Percentiles rank a stretch among this genome's conserved stretches.
Evolutionary conservation across 2,888 invertebrate genomes (phyloP).

Genomic region (Parochlus steinenii): DNA sequence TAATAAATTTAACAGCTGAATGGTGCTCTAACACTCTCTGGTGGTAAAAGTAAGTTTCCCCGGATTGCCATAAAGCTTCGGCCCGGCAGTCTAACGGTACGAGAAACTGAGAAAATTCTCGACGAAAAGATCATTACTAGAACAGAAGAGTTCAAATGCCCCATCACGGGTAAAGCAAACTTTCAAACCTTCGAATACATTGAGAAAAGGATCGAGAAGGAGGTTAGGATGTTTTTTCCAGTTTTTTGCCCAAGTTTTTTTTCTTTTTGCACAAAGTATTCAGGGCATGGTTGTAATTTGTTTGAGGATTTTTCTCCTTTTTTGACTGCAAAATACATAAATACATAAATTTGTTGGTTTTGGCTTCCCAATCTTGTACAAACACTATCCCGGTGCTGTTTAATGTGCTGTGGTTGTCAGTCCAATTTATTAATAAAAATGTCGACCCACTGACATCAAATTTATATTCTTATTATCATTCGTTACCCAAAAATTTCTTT

Average conservation of each 20-base stretch:
- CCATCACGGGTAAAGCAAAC: slow-evolving; percentile 67
- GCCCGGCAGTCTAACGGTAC: slow-evolving; percentile 66
- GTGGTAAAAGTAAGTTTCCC: slow-evolving; percentile 34
- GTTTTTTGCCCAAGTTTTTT: slow-evolving; percentile 1
- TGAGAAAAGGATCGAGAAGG: slow-evolving; percentile 89
- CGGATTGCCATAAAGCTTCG: slow-evolving; percentile 78
- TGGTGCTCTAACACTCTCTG: slow-evolving; percentile 8
- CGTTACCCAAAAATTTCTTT: no score
- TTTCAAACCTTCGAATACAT: slow-evolving; percentile 86
- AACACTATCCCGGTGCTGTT: no score
- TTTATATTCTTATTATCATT: no score
- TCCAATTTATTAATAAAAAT: no score
- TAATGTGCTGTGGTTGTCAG: no score
- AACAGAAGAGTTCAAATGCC: slow-evolving; percentile 79
- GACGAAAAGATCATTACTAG: slow-evolving; percentile 72
- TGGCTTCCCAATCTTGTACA: no score
- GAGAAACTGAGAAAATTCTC: slow-evolving; percentile 79
- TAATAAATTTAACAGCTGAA: slow-evolving; percentile 9
- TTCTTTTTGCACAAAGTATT: not conserved
- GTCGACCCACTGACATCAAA: no score
- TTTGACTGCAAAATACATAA: no score
- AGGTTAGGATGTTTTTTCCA: slow-evolving; percentile 44
- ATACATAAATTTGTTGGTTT: no score
- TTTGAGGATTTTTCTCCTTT: no score
- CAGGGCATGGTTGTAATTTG: no score